Evolutionary conservation across 2,797 vertebrate species (phyloP), one percentile per base, ranked within the genome.

Genomic region (Halcyon smyrnensis): DNA sequence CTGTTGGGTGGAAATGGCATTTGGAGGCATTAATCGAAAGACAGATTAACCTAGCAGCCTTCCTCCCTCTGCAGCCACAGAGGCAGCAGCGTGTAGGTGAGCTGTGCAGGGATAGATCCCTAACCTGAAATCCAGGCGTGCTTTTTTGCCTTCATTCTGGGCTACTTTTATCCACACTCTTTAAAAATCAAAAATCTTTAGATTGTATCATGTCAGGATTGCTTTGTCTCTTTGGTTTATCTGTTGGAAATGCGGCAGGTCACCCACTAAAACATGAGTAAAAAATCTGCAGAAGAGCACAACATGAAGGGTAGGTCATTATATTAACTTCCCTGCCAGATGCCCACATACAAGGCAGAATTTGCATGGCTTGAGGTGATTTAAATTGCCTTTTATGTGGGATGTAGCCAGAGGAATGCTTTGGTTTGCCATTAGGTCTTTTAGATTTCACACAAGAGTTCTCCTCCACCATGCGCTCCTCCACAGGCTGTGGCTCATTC

Each of bases 351-450:
- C 32, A 21, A 48, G 71, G 62, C 82, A 71, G 65, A 27, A 43
- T n/a, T 63, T 32, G 91, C 84, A 53, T 73, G 79, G 39, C 70
- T 81, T 87, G 90, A 67, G 76, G 23, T 82, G 69, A 56, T 76
- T 90, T 34, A 78, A 87, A 54, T 92, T 79, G 73, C 59, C 46
- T 93, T 84, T 75, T 20, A 46, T 37, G 69, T 86, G 94, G 93
- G 97, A 48, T 46, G 95, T 46, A 89, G 88, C 91, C 89, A 73
- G 64, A 79, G 91, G 94, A 96, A 93, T 94, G 74, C 87, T 76
- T 81, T 57, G 86, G 88, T 97, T 96, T 90, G 92, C 90, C 84
- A 90, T 91, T 79, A 92, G 92, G 71, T 73, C 80, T 85, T 92
- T 15, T 3, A 75, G 59, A 46, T 95, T 90, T 95, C 87, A 87